Evolutionary conservation across 2,888 invertebrate genomes (phyloP).

Genomic region (Empis livida): DNA sequence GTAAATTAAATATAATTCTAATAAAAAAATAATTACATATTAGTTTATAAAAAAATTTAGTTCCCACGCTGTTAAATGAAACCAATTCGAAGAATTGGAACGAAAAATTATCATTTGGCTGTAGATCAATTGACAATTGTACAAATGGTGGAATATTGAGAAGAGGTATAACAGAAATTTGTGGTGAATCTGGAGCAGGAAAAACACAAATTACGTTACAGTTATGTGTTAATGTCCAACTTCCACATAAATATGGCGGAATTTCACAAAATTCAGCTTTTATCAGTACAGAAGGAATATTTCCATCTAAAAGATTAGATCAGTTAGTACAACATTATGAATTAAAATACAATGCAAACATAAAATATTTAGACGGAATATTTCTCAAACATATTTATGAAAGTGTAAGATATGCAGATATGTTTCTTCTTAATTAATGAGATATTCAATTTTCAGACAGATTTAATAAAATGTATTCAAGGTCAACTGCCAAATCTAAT

Average conservation of each 20-base stretch:
- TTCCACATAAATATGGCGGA: conserved; percentile 39
- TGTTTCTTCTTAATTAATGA: too few relatives aligned
- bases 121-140: conserved; percentile 42
- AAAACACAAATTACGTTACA: conserved; percentile 67
- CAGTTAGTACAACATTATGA: conserved; percentile 38
- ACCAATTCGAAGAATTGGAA: not conserved
- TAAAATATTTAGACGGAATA: conserved; percentile 44
- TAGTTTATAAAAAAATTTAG: too few relatives aligned
- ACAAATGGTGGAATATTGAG: conserved; percentile 51
- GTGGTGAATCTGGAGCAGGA: conserved; percentile 57
- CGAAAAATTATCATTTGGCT: conserved; percentile 38
- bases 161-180: conserved; percentile 58
- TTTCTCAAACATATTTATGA: conserved; percentile 53
- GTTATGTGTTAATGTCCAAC: conserved; percentile 52
- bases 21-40: too few relatives aligned
- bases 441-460: conserved; percentile 32
- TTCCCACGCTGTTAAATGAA: too few relatives aligned
- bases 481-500: conserved; percentile 43
- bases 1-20: too few relatives aligned
- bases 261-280: conserved; percentile 46
- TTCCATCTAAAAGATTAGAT: conserved; percentile 54
- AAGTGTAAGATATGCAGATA: conserved; percentile 20
- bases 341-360: conserved; percentile 23
- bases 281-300: conserved; percentile 58
- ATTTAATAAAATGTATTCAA: conserved; percentile 41